Evolutionary conservation across 1,140 invertebrate genomes (phyloP).

Genomic region (Bicyclus anynana): DNA sequence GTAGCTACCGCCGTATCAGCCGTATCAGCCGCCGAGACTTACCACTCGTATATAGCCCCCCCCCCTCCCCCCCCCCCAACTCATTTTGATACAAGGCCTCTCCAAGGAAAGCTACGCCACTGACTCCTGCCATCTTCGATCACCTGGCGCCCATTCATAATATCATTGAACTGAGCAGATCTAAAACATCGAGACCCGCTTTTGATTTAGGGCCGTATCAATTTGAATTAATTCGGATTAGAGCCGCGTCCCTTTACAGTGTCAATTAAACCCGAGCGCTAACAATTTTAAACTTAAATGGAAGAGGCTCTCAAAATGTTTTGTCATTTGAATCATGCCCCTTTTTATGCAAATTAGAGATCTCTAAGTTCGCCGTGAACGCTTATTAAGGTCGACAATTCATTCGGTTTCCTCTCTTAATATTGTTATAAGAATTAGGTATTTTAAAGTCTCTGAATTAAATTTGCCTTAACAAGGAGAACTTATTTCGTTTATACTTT

Average conservation of each 20-base stretch:
- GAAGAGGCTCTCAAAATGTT: slow-evolving; percentile 60
- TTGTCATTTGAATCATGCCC: slow-evolving; percentile 59
- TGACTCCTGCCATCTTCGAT: too few relatives aligned
- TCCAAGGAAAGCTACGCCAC: too few relatives aligned
- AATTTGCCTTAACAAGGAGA: slow-evolving; percentile 28
- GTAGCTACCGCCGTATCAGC: too few relatives aligned
- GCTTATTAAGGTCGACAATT: slow-evolving; percentile 54
- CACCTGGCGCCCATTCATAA: neutral
- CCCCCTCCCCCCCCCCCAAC: too few relatives aligned
- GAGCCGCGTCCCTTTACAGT: slow-evolving; percentile 37
- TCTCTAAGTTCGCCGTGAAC: slow-evolving; percentile 46
- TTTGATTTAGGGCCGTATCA: slow-evolving; percentile 47
- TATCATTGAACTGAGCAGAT: slow-evolving; percentile 21
- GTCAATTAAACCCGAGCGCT: slow-evolving; percentile 54
- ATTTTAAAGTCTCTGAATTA: slow-evolving; percentile 46
- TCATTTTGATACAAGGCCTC: too few relatives aligned
- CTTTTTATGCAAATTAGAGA: slow-evolving; percentile 66
- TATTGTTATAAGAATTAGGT: slow-evolving; percentile 63
- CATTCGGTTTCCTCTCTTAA: slow-evolving; percentile 53
- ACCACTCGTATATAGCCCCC: too few relatives aligned
- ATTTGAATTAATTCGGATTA: slow-evolving; percentile 63
- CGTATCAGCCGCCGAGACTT: too few relatives aligned
- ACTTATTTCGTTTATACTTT: slow-evolving; percentile 11
- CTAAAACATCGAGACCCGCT: slow-evolving; percentile 13
- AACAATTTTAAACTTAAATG: slow-evolving; percentile 70